phyloP scores from a whole-genome alignment of 2,797 vertebrate genomes.

The Chiroxiphia lanceolata region DNA sequence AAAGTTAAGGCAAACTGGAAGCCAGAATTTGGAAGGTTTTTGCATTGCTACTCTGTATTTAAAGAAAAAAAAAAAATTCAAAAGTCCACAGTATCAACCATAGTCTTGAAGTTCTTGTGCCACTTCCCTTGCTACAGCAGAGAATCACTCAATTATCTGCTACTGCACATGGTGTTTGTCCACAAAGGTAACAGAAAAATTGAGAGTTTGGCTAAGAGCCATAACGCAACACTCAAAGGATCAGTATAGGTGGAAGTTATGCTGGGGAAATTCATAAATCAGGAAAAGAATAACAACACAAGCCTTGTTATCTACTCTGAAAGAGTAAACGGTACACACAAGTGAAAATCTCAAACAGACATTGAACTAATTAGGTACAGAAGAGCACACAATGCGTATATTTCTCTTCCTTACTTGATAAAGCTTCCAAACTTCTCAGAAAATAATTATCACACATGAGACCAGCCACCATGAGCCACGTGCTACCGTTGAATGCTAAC shows the following conservation, averaged over 20 bases:
- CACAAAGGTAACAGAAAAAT: constrained; percentile 21
- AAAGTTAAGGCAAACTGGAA: not conserved
- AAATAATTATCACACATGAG: not conserved
- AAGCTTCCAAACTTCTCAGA: not conserved
- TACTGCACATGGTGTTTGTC: not conserved
- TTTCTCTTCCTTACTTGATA: not conserved
- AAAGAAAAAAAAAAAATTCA: not conserved
- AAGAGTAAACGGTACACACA: accelerated
- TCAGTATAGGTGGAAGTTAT: not conserved
- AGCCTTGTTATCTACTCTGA: not conserved
- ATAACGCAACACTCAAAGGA: not conserved
- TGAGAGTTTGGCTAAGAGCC: not conserved
- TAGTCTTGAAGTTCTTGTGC: not conserved
- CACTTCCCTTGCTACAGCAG: not conserved
- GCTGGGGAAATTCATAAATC: not conserved
- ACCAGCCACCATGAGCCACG: not conserved
- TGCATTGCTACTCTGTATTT: not conserved
- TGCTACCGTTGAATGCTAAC: not conserved
- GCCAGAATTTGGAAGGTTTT: not conserved
- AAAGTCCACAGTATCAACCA: not conserved
- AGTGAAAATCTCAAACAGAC: not conserved
- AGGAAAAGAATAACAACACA: not conserved
- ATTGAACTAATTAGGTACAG: not conserved
- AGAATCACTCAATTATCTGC: not conserved
- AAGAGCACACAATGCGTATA: not conserved